A percentile compares a stretch with the other conserved stretches of the same genome.
phyloP scores from a whole-genome alignment of 2,888 invertebrate species.

The Pammene aurita region DNA sequence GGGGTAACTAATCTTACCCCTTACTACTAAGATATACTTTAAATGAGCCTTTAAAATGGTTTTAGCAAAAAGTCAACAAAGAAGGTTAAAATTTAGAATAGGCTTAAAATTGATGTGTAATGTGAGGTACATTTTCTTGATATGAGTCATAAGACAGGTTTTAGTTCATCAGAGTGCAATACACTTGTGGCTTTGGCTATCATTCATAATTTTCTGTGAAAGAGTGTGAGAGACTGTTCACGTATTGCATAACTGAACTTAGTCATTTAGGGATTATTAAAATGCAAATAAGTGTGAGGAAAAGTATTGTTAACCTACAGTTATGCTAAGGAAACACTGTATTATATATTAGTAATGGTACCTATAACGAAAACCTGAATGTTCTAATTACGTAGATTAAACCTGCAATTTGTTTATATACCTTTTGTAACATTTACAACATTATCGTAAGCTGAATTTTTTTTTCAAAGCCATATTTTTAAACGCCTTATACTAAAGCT shows the following conservation, averaged over 20 bases:
- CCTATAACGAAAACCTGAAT: neutral
- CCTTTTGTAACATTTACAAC: too few relatives aligned
- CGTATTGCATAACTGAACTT: conserved; percentile 27
- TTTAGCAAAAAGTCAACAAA: too few relatives aligned
- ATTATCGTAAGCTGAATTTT: too few relatives aligned
- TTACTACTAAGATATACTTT: too few relatives aligned
- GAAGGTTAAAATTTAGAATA: neutral
- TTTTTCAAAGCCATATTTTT: too few relatives aligned
- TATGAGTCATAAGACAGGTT: conserved; percentile 48
- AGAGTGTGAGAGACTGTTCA: conserved; percentile 9
- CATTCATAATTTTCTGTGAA: conserved; percentile 35
- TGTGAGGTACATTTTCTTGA: conserved; percentile 28
- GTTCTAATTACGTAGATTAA: neutral
- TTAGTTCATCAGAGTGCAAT: conserved; percentile 45
- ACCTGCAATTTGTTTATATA: too few relatives aligned
- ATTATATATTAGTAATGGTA: neutral
- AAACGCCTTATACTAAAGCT: too few relatives aligned
- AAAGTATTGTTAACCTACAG: conserved; percentile 5
- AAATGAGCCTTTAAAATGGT: too few relatives aligned
- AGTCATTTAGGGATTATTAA: conserved; percentile 28
- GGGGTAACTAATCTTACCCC: too few relatives aligned
- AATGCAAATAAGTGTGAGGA: conserved; percentile 20
- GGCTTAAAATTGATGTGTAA: conserved; percentile 10
- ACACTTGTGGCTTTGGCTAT: conserved; percentile 15
- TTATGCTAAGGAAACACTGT: neutral